These are phyloP conservation scores for Thamnophis sirtalis DNA, from an alignment of 2,113 vertebrate species.

Conservation along the genomic window DNA sequence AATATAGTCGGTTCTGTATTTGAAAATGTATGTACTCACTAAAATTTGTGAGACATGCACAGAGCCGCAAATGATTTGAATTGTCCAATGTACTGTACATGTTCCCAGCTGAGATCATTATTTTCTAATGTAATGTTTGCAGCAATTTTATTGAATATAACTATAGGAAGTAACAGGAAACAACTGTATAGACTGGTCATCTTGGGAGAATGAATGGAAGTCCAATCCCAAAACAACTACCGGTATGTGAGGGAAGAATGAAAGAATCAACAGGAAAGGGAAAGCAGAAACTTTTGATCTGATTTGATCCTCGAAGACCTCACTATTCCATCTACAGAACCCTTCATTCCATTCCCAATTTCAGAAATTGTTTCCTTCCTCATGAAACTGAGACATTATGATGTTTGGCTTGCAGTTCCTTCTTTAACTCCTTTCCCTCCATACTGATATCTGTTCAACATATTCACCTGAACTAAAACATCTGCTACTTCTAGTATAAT, in stretches of 20 bases:
- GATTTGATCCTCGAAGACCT: background rate
- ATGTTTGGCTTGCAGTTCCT: background rate
- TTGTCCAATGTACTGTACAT: background rate
- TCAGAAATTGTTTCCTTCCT: background rate
- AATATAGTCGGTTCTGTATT: background rate
- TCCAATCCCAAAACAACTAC: background rate
- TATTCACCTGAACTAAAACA: background rate
- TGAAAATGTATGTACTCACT: background rate
- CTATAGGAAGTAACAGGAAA: background rate
- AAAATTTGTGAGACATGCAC: background rate
- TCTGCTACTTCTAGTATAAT: background rate
- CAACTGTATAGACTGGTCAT: background rate
- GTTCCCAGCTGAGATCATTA: background rate
- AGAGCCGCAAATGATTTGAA: background rate
- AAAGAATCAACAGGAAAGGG: background rate
- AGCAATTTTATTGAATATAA: background rate
- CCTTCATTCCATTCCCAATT: background rate
- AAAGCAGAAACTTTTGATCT: background rate
- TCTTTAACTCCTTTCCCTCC: background rate
- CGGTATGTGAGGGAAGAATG: background rate
- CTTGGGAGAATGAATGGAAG: background rate
- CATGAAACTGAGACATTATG: background rate
- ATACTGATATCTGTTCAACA: background rate
- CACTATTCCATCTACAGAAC: background rate
- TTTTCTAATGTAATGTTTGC: background rate